Conservation (phyloP, 2,888 invertebrate species). For the Dysmachus trigonus region DNA sequence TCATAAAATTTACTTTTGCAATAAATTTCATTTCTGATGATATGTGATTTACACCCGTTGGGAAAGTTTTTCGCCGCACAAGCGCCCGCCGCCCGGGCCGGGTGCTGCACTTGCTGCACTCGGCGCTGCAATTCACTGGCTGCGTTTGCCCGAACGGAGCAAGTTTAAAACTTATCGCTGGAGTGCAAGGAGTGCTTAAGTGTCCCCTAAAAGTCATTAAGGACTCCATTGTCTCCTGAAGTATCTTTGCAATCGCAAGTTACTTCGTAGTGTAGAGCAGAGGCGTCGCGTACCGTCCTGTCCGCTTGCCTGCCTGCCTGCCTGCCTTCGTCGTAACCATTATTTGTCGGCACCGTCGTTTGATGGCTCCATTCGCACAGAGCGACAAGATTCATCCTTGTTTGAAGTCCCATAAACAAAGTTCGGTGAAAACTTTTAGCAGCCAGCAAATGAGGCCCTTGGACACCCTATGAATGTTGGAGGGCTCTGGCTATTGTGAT, state of each 20-base stretch:
- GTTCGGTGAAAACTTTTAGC: slow-evolving; percentile 6
- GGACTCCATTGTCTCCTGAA: slow-evolving; percentile 39
- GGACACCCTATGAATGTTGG: slow-evolving; percentile 3
- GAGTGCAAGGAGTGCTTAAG: slow-evolving; percentile 40
- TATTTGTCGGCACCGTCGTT: slow-evolving; percentile 14
- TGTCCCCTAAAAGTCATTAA: slow-evolving; percentile 42
- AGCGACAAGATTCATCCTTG: slow-evolving; percentile 22
- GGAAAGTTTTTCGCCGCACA: slow-evolving; percentile 26
- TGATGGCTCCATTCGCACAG: slow-evolving; percentile 21
- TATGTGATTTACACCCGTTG: slow-evolving; percentile 39
- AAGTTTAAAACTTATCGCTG: slow-evolving; percentile 40
- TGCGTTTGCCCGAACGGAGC: background rate
- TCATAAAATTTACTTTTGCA: slow-evolving; percentile 42
- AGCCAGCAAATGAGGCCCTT: slow-evolving; percentile 27
- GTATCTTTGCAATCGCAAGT: slow-evolving; percentile 37
- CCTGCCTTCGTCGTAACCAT: background rate
- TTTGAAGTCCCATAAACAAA: slow-evolving; percentile 29
- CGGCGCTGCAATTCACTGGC: background rate
- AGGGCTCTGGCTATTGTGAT: background rate
- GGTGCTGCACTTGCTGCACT: background rate
- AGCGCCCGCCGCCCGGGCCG: background rate
- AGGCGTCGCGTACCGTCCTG: background rate
- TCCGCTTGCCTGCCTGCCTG: background rate
- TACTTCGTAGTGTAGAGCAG: slow-evolving; percentile 1
- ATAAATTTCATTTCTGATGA: slow-evolving; percentile 42